Evolutionary conservation across 2,113 vertebrate species (phyloP).

Genomic region (Dromiciops gliroides): DNA sequence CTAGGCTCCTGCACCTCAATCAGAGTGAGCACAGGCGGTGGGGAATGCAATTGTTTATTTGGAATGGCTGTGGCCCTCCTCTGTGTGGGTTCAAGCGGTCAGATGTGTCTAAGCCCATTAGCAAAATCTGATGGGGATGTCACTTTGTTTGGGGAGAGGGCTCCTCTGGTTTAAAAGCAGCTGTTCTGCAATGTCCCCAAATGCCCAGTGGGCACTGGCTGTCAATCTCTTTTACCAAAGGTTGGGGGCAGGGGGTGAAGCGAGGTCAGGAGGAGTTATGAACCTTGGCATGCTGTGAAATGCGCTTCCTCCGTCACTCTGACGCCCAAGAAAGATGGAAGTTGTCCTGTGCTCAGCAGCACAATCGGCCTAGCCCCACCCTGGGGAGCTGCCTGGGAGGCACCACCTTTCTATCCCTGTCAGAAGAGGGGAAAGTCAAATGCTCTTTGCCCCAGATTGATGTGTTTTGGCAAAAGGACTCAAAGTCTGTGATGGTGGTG

Average conservation of each 20-base stretch:
- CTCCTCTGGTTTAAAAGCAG: conserved; percentile 76
- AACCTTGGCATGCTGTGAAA: conserved; percentile 76
- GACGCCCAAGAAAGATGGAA: conserved; percentile 65
- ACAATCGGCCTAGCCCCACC: no score
- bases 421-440: neutral
- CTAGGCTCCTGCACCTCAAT: conserved; percentile 78
- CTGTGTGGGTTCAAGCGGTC: conserved; percentile 84
- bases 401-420: neutral
- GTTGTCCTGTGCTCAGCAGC: conserved; percentile 62
- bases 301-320: conserved; percentile 70
- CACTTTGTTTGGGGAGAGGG: conserved; percentile 77
- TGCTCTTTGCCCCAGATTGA: neutral
- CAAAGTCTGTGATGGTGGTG: neutral
- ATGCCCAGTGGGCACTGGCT: conserved; percentile 76
- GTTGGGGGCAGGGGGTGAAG: conserved; percentile 73
- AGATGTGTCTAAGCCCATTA: conserved; percentile 83
- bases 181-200: conserved; percentile 73
- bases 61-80: conserved; percentile 82
- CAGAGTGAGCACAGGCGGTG: conserved; percentile 71
- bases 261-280: conserved; percentile 74
- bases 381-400: neutral
- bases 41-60: conserved; percentile 85
- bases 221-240: conserved; percentile 77
- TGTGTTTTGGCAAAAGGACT: neutral
- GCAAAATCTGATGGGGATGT: conserved; percentile 78